Percentiles rank a stretch among this genome's conserved stretches.
phyloP scores from a whole-genome alignment of 2,888 invertebrate species.

The Platypus cylindrus region DNA sequence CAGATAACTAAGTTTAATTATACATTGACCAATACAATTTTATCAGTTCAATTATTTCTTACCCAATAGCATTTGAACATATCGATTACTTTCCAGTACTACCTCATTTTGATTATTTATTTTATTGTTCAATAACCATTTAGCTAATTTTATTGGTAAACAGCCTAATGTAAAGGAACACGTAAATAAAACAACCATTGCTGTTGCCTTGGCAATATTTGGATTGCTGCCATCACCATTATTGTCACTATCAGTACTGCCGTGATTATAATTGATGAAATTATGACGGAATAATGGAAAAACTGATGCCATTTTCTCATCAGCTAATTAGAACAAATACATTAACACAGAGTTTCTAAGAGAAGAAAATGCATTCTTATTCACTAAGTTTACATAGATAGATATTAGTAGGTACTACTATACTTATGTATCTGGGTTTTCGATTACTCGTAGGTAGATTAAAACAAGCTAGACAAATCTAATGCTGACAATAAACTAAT shows the following conservation, averaged over 20 bases:
- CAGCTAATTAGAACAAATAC: too few relatives aligned
- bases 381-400: too few relatives aligned
- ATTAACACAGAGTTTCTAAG: too few relatives aligned
- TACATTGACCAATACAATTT: background rate
- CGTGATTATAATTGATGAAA: too few relatives aligned
- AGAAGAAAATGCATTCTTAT: too few relatives aligned
- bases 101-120: conserved; percentile 1
- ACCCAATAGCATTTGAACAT: conserved; percentile 13
- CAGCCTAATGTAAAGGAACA: conserved; percentile 66
- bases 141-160: conserved; percentile 57
- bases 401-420: too few relatives aligned
- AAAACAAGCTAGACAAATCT: too few relatives aligned
- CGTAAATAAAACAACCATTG: conserved; percentile 64
- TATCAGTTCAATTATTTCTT: background rate
- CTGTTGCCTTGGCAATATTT: conserved; percentile 56
- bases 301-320: conserved; percentile 4
- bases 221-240: conserved; percentile 13
- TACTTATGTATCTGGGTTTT: too few relatives aligned
- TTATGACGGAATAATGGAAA: conserved; percentile 1
- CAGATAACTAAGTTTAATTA: background rate
- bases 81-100: conserved; percentile 9
- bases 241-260: background rate
- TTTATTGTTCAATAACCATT: conserved; percentile 36
- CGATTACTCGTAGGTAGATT: too few relatives aligned
- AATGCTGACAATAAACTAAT: too few relatives aligned